Base-by-base conservation (phyloP, 1,140 invertebrate species). In the Coptotermes formosanus region DNA sequence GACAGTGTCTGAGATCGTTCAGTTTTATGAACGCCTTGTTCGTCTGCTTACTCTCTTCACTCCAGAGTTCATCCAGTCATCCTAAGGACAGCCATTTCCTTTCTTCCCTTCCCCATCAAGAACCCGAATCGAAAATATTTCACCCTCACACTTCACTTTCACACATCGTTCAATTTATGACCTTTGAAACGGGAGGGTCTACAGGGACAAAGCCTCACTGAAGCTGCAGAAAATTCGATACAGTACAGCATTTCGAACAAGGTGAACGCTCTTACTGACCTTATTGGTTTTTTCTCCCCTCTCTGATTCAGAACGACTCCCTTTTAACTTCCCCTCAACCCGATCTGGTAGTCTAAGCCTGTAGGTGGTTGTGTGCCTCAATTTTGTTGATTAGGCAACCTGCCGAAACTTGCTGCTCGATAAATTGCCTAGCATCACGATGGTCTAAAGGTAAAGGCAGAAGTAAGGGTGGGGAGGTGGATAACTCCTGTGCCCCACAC, bases 181-280 rank as follows among this genome's bases (percentile, higher is more conserved):
- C 64, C 64, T 30, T 75, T 30, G 64, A 30, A 30, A 11, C n/a
- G 64, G n/a, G 64, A 75, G 64, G 9, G 25, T 75, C 64, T 30
- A 0, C 16, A 11, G 64, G 64, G 64, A 75, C 25, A 16, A 75
- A 75, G 64, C 64, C 64, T 30, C n/a, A 75, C 64, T 11, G 25
- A 30, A 75, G n/a, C 64, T 30, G n/a, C n/a, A 75, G 64, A 75
- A 75, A 75, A 75, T 75, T 75, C 64, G 64, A 75, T 75, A 75
- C 64, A 75, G n/a, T 75, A 75, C 6, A 75, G n/a, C 64, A 75
- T 30, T 75, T 75, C 14, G 9, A 75, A 75, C 64, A 75, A 75
- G 64, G 64, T 30, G 64, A 75, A 75, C n/a, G 64, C 64, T 30
- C 7, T 8, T 30, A 64, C n/a, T 75, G 64, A 75, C 64, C 64